Conservation (phyloP, 2,888 invertebrate genomes). For the Laspeyria flexula region DNA sequence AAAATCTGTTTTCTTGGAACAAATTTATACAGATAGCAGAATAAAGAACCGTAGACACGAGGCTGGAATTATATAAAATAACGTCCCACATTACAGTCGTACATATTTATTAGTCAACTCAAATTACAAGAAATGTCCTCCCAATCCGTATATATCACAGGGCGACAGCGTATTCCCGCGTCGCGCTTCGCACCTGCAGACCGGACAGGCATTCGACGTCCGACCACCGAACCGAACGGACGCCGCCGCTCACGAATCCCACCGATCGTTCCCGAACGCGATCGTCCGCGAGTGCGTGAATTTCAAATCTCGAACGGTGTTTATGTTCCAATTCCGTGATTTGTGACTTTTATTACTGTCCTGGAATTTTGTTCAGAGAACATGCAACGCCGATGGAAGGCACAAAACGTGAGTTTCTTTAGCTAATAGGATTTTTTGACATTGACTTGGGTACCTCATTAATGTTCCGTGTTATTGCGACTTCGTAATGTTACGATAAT, state of each 20-base stretch:
- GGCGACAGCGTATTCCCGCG: conserved; percentile 34
- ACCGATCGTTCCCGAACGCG: conserved; percentile 21
- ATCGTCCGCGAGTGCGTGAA: conserved; percentile 63
- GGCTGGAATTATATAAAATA: neutral
- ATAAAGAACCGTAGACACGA: neutral
- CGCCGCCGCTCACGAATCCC: conserved; percentile 27
- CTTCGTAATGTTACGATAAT: conserved; percentile 48
- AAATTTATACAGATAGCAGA: too few relatives aligned
- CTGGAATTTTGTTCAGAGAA: conserved; percentile 52
- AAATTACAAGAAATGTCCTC: conserved; percentile 17
- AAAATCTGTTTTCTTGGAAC: too few relatives aligned
- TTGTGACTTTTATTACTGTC: conserved; percentile 64
- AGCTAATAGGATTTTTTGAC: conserved; percentile 48
- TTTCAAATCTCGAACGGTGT: conserved; percentile 56
- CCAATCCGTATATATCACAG: conserved; percentile 28
- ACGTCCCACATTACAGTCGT: neutral
- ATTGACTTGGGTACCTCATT: conserved; percentile 45
- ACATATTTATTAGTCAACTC: conserved; percentile 7
- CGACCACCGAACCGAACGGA: conserved; percentile 55
- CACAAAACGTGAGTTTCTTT: conserved; percentile 68
- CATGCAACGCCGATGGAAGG: conserved; percentile 57
- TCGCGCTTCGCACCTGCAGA: conserved; percentile 53
- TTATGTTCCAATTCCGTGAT: conserved; percentile 68
- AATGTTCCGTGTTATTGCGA: conserved; percentile 49
- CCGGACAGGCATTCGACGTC: conserved; percentile 63